phyloP scores from a whole-genome alignment of 2,113 vertebrate species.

The Macquaria australasica region DNA sequence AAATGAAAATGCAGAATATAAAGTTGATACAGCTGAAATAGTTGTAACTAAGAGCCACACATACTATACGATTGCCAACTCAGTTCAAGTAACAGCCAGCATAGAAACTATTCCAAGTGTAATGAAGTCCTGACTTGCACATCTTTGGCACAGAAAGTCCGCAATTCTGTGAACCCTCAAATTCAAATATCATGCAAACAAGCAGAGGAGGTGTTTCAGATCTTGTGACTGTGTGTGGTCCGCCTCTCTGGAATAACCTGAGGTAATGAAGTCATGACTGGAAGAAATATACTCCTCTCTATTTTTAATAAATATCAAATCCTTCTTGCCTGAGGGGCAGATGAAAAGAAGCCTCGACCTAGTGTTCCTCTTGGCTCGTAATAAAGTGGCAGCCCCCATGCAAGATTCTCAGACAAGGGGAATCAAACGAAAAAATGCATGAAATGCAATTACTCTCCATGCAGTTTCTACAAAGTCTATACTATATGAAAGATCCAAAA shows the following conservation, averaged over 20 bases:
- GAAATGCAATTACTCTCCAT: slow-evolving; percentile 56
- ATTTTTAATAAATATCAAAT: slow-evolving; percentile 87
- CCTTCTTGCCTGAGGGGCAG: slow-evolving; percentile 74
- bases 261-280: slow-evolving; percentile 79
- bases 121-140: slow-evolving; percentile 73
- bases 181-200: slow-evolving; percentile 76
- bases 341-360: slow-evolving; percentile 71
- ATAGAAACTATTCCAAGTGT: slow-evolving; percentile 46
- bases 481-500: background rate
- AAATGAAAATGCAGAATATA: slow-evolving; percentile 3
- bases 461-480: slow-evolving; percentile 11
- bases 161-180: slow-evolving; percentile 59
- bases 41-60: slow-evolving; percentile 20
- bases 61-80: slow-evolving; percentile 13
- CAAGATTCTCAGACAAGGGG: slow-evolving; percentile 52
- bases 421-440: slow-evolving; percentile 64
- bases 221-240: slow-evolving; percentile 83
- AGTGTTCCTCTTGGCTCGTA: slow-evolving; percentile 72
- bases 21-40: background rate
- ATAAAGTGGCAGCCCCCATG: slow-evolving; percentile 65
- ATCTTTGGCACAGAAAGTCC: slow-evolving; percentile 62
- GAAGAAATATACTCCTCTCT: slow-evolving; percentile 80
- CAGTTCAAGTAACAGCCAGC: slow-evolving; percentile 57
- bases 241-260: slow-evolving; percentile 70
- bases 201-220: slow-evolving; percentile 67